Evolutionary conservation across 2,797 vertebrate species (phyloP), one percentile per base, ranked within the genome.

Genomic region (Oryzias sinensis): DNA sequence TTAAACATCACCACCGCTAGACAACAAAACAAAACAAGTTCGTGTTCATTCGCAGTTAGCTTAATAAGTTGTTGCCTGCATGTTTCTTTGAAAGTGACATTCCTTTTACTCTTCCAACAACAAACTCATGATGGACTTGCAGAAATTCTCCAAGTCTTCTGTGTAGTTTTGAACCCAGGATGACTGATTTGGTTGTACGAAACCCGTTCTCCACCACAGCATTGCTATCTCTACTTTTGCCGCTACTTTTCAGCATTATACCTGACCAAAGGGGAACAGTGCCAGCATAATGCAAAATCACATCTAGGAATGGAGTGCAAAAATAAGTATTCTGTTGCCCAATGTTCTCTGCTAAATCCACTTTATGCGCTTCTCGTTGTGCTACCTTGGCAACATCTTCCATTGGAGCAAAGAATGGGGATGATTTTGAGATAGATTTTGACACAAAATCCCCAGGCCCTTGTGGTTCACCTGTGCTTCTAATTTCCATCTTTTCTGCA

Each of bases 121-220:
- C 42, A 46, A 57, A 65, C 13, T 65, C 27, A 44, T 49, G 48
- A 2, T 29, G 24, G 15, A 49, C 14, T 29, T 4, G 16, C 29
- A 64, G n/a, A 45, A 56, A 64, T 14, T 64, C 27, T 43, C 62
- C 62, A 13, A 48, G 41, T 64, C 53, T 25, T 48, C 24, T 5
- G 14, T 49, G 47, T 17, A 64, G 11, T 25, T 50, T 51, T n/a
- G 47, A 54, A 33, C 14, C 4, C 11, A 54, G 22, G 6, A 49
- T 8, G 1, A 55, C 60, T 9, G 8, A n/a, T 64, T 45, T 50
- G 24, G 61, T 50, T 15, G 53, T 49, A 4, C 45, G 17, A 6
- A 62, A 55, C 46, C 46, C 49, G 15, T 64, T 56, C 9, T 56
- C 52, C 1, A 46, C 42, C 5, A 61, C 16, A 7, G 57, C 48